Evolutionary conservation across 2,113 vertebrate genomes (phyloP).

Genomic region (Ammodytes dubius): DNA sequence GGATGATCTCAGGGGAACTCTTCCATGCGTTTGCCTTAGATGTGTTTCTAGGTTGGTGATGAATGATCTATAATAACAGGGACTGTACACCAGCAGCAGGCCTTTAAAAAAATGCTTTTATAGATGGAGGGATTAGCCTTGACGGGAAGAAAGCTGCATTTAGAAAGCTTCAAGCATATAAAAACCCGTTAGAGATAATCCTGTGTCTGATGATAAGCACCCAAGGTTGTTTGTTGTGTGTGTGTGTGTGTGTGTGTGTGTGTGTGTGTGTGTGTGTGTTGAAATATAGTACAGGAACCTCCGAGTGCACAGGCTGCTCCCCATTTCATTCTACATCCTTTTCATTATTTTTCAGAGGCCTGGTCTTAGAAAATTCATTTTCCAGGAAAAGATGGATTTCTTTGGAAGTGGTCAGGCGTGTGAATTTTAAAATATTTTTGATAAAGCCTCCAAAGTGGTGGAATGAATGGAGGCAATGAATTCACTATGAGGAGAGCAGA

Average conservation of each 20-base stretch:
- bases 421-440: constrained; percentile 74
- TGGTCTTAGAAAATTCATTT: constrained; percentile 70
- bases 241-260: constrained; percentile 11
- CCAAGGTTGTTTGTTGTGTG: constrained; percentile 28
- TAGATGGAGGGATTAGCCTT: constrained; percentile 54
- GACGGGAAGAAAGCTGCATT: constrained; percentile 57
- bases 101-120: constrained; percentile 52
- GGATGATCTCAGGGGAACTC: constrained; percentile 47
- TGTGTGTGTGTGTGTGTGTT: constrained; percentile 3
- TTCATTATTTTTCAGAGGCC: constrained; percentile 61
- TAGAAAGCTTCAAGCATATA: constrained; percentile 60
- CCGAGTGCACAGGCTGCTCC: constrained; percentile 14
- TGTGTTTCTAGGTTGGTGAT: constrained; percentile 49
- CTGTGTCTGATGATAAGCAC: constrained; percentile 56
- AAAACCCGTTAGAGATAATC: constrained; percentile 68
- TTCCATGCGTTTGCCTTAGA: neutral
- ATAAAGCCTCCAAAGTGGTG: constrained; percentile 48
- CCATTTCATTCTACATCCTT: constrained; percentile 62
- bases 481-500: constrained; percentile 69
- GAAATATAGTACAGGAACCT: constrained; percentile 23
- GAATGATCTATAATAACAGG: constrained; percentile 46
- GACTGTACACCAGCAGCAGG: constrained; percentile 31
- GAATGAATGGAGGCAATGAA: constrained; percentile 63
- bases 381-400: constrained; percentile 65
- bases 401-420: constrained; percentile 72